Base-by-base conservation (phyloP, 2,797 vertebrate species). In the Kryptopterus vitreolus region DNA sequence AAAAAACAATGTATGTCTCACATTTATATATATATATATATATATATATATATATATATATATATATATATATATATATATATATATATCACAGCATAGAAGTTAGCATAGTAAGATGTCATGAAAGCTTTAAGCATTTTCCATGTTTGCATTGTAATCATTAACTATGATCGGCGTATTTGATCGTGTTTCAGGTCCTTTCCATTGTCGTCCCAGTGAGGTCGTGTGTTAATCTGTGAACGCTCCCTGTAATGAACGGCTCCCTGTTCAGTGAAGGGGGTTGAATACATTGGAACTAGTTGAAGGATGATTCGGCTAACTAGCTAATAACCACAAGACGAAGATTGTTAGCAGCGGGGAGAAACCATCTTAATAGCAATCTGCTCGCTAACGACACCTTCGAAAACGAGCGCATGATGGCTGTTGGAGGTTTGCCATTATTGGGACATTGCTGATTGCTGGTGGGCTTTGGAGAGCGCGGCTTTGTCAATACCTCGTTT, bases 401-500 rank as follows among this genome's bases (percentile, higher is more conserved):
- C 24, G 33, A 48, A 65, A 63, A 81, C 5, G 35, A 57, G 73
- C 66, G 57, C 5, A 4, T 26, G 38, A 62, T 58, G 52, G 12
- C 50, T 74, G 35, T 18, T 58, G 72, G 71, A 58, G 79, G 62
- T 81, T 46, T 48, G 50, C 26, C n/a, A 66, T 48, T 75, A 80
- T 75, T 55, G 33, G n/a, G 35, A 74, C 33, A n/a, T 53, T 78
- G 53, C 38, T 79, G 55, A 79, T 79, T 61, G 66, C 68, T 62
- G 65, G 77, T 50, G 57, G 29, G 66, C 31, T 43, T 46, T 7
- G 7, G 76, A 68, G n/a, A 66, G 38, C 3, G 50, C 9, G 76
- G 38, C 62, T 77, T 66, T 68, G 76, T 77, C 76, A 77, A 77
- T 70, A 78, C 22, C 66, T 78, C 66, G 53, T 78, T 78, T 78